These are phyloP conservation scores for Sericinus montela DNA, from an alignment of 2,888 invertebrate genomes.

Conservation along the genomic window DNA sequence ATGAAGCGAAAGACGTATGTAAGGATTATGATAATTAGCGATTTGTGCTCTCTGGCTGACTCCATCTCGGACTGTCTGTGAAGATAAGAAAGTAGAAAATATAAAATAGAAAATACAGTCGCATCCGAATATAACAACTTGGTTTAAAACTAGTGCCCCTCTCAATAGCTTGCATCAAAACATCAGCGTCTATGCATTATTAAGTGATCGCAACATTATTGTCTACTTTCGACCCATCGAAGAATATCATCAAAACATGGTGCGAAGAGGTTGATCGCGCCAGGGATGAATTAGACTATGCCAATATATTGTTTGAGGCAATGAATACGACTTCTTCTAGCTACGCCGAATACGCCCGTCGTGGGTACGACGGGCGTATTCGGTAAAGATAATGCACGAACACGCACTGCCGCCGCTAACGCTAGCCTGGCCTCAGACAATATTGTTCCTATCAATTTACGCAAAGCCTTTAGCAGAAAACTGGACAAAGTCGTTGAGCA, in stretches of 20 bases:
- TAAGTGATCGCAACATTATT: slow-evolving; percentile 19
- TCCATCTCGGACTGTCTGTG: no score
- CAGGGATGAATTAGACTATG: slow-evolving; percentile 13
- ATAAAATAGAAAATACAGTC: no score
- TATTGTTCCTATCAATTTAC: not conserved
- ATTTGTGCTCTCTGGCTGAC: no score
- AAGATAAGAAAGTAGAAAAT: no score
- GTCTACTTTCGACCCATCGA: slow-evolving; percentile 21
- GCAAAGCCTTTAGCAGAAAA: not conserved
- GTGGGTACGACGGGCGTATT: no score
- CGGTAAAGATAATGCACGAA: no score
- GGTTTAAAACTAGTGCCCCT: no score
- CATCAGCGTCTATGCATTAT: no score
- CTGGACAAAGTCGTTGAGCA: not conserved
- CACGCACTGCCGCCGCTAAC: not conserved
- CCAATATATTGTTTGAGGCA: slow-evolving; percentile 18
- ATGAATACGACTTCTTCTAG: slow-evolving; percentile 20
- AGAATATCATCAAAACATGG: slow-evolving; percentile 18
- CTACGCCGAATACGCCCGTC: slow-evolving; percentile 8
- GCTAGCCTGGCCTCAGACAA: not conserved
- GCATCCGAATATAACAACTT: no score
- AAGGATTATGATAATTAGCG: no score
- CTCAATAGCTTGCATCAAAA: no score
- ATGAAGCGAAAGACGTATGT: no score
- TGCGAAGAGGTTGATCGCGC: slow-evolving; percentile 21